Conservation (phyloP, 1,140 invertebrate species). For the Mamestra configurata region DNA sequence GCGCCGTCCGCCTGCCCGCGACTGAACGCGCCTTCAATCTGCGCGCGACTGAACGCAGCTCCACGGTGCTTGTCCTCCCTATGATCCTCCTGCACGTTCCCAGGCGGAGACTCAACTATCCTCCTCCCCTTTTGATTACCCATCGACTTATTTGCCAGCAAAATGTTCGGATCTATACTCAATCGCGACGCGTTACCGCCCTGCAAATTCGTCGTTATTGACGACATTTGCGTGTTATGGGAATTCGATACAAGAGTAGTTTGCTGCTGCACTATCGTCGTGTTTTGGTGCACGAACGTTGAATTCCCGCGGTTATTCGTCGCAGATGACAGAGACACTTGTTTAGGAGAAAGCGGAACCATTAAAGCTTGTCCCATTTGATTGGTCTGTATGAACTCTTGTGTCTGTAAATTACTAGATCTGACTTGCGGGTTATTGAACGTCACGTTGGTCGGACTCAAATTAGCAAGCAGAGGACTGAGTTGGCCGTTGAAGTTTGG, state of each 20-base stretch:
- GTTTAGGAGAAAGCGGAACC: constrained; percentile 92
- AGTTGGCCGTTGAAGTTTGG: constrained; percentile 93
- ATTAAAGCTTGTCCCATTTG: constrained; percentile 93
- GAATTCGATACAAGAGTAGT: constrained; percentile 92
- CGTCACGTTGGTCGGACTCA: constrained; percentile 91
- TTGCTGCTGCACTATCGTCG: constrained; percentile 90
- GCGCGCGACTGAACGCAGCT: constrained; percentile 21
- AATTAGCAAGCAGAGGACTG: constrained; percentile 92
- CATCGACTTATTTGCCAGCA: constrained; percentile 70
- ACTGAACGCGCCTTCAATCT: constrained; percentile 12
- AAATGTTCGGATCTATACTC: constrained; percentile 85
- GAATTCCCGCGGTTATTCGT: constrained; percentile 91
- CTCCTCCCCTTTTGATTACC: constrained; percentile 61
- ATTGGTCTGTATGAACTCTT: constrained; percentile 91
- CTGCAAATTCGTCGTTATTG: constrained; percentile 68
- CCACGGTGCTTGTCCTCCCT: constrained; percentile 57
- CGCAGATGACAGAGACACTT: constrained; percentile 89
- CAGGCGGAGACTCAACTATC: constrained; percentile 61
- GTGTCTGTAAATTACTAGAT: constrained; percentile 89
- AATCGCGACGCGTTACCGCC: constrained; percentile 78
- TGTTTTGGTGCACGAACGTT: constrained; percentile 92
- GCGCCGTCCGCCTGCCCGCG: too few species aligned
- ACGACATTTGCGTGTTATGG: constrained; percentile 85
- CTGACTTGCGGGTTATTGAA: constrained; percentile 90
- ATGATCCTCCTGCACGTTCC: constrained; percentile 55